Percentiles rank a stretch among this genome's conserved stretches.
These are phyloP conservation scores for Aphaenogaster ashmeadi DNA, from an alignment of 1,140 invertebrate genomes.

Conservation along the genomic window DNA sequence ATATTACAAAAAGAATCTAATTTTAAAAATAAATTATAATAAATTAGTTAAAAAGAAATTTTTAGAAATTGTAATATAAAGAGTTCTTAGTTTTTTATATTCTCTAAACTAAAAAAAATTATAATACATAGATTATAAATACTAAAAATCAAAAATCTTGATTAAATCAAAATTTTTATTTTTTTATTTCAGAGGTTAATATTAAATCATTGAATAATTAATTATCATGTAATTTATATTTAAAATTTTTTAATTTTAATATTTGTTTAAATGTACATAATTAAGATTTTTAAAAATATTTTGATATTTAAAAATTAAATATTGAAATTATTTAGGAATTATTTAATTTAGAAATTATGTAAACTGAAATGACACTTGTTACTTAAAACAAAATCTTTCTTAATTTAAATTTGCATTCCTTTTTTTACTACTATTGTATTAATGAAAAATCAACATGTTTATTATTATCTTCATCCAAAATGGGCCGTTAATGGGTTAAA, in stretches of 20 bases:
- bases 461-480: not conserved
- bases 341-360: not conserved
- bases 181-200: not conserved
- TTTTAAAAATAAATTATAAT: conserved; percentile 44
- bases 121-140: not conserved
- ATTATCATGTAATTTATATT: not conserved
- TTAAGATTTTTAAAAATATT: not conserved
- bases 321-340: conserved; percentile 10
- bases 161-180: not conserved
- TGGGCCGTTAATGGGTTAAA: conserved; percentile 40
- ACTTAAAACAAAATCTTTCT: conserved; percentile 5
- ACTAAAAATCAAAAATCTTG: not conserved
- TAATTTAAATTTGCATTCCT: not conserved
- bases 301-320: not conserved
- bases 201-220: not conserved
- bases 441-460: conserved; percentile 8
- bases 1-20: conserved; percentile 26
- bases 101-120: not conserved
- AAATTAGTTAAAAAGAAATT: not conserved
- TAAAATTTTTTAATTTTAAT: not conserved
- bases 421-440: not conserved
- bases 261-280: not conserved
- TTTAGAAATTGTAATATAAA: not conserved
- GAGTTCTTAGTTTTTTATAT: not conserved
- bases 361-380: not conserved